phyloP scores from a whole-genome alignment of 2,888 invertebrate species.

The Morpho deidamia region DNA sequence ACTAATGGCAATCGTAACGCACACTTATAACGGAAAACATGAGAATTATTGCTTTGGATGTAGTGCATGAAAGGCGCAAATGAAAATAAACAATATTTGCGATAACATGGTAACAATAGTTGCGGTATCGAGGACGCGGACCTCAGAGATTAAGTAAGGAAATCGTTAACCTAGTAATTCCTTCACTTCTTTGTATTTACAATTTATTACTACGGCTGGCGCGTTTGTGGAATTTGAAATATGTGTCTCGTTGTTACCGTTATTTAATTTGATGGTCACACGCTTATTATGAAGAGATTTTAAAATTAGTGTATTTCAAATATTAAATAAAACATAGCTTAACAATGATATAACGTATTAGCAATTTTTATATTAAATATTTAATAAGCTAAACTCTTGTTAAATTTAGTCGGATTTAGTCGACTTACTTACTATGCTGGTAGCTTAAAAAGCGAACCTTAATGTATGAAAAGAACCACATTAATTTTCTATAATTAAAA shows the following conservation, averaged over 20 bases:
- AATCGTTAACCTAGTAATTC: constrained; percentile 58
- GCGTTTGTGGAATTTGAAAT: constrained; percentile 3
- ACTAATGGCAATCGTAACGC: constrained; percentile 1
- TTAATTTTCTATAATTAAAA: no score
- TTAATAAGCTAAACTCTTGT: no score
- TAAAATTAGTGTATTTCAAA: background rate
- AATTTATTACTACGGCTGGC: constrained; percentile 11
- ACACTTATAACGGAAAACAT: constrained; percentile 27
- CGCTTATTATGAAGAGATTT: background rate
- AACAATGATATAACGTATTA: no score
- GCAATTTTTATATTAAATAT: no score
- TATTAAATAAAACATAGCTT: no score
- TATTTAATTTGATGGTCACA: constrained; percentile 3
- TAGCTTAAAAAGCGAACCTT: no score
- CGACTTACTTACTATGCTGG: no score
- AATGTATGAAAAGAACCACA: no score
- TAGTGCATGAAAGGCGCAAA: constrained; percentile 55
- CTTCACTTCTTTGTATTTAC: constrained; percentile 21
- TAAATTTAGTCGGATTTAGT: no score
- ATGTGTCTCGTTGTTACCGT: background rate
- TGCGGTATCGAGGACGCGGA: constrained; percentile 48
- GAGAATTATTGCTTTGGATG: constrained; percentile 46
- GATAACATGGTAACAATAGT: constrained; percentile 58
- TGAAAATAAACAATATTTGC: constrained; percentile 45
- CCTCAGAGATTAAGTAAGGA: constrained; percentile 43